A percentile compares a stretch with the other conserved stretches of the same genome.
phyloP scores from a whole-genome alignment of 2,888 invertebrate genomes.

The Calameuta pallipes region DNA sequence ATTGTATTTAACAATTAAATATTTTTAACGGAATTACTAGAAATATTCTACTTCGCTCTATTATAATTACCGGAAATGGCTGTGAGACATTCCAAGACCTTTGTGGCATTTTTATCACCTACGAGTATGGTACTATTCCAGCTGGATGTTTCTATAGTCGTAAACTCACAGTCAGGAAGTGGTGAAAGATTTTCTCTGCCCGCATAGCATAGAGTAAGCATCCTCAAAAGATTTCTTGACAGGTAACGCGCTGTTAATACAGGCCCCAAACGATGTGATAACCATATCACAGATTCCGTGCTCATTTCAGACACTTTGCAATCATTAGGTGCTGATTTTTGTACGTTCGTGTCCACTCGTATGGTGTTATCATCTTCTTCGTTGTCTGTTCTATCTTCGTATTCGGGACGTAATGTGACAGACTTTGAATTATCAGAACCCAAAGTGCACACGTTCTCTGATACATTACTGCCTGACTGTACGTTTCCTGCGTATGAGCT shows the following conservation, averaged over 20 bases:
- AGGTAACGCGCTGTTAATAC: conserved; percentile 92
- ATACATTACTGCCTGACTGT: conserved; percentile 2
- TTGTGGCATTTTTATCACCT: conserved; percentile 84
- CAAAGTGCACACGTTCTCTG: conserved; percentile 65
- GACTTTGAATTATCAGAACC: conserved; percentile 42
- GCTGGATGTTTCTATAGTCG: conserved; percentile 69
- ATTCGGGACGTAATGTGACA: conserved; percentile 17
- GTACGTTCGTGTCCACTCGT: conserved; percentile 29
- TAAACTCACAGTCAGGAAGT: conserved; percentile 59
- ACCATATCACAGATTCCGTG: conserved; percentile 89
- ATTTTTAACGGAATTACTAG: conserved; percentile 4
- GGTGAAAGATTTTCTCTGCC: conserved; percentile 80
- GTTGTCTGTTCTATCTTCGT: conserved; percentile 18
- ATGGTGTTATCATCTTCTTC: conserved; percentile 6
- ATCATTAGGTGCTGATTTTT: conserved; percentile 44
- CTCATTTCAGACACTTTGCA: conserved; percentile 86
- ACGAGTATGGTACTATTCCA: conserved; percentile 75
- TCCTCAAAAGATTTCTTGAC: conserved; percentile 90
- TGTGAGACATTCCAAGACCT: conserved; percentile 91
- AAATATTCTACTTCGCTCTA: conserved; percentile 26
- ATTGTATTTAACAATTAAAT: not conserved
- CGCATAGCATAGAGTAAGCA: conserved; percentile 94
- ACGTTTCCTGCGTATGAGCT: conserved; percentile 30
- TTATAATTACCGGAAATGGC: conserved; percentile 80
- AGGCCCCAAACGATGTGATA: conserved; percentile 93